phyloP scores from a whole-genome alignment of 2,797 vertebrate species.

The Falco peregrinus region DNA sequence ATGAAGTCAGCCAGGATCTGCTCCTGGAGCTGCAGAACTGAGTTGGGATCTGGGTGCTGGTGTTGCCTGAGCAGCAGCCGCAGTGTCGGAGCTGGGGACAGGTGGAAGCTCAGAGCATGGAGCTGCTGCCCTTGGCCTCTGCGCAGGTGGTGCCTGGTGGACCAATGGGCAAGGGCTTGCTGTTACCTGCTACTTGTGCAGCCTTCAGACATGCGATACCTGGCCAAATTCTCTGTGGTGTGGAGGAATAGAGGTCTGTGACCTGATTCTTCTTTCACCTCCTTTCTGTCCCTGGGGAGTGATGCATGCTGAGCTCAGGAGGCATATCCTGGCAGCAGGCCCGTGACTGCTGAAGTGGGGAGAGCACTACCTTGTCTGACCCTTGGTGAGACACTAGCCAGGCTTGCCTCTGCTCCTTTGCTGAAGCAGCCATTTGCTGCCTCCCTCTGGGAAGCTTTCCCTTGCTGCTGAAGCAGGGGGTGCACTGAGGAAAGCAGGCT shows the following conservation, averaged over 20 bases:
- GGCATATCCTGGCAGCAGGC: neutral
- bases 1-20: neutral
- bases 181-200: neutral
- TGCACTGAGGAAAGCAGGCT: neutral
- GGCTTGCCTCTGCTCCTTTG: neutral
- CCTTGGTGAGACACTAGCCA: neutral
- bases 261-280: slow-evolving; percentile 2
- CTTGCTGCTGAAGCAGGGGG: neutral
- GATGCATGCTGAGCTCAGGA: neutral
- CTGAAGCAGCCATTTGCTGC: slow-evolving; percentile 1
- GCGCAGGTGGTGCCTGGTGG: rapidly evolving
- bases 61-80: neutral
- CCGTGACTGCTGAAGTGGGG: neutral
- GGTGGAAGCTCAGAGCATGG: neutral
- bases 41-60: neutral
- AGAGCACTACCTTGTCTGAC: neutral
- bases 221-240: neutral
- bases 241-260: neutral
- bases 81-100: rapidly evolving
- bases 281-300: neutral
- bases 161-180: rapidly evolving
- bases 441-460: neutral
- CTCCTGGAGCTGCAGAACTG: neutral
- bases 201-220: neutral
- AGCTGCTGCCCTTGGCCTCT: neutral